These are phyloP conservation scores for Phylloscopus whistleri DNA, from an alignment of 2,113 vertebrate species.

Conservation along the genomic window DNA sequence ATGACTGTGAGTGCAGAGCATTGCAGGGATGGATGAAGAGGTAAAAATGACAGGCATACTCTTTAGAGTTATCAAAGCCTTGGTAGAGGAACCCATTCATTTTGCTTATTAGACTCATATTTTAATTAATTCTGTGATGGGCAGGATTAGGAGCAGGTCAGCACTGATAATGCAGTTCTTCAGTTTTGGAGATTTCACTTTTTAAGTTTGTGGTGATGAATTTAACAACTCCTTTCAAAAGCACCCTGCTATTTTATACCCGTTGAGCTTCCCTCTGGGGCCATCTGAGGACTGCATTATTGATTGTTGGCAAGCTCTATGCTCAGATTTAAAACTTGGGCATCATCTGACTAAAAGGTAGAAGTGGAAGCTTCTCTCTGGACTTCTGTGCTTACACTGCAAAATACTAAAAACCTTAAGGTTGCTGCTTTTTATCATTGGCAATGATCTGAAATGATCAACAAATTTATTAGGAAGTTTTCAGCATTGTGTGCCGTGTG, in stretches of 20 bases:
- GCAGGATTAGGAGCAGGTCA: not conserved
- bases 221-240: not conserved
- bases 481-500: not conserved
- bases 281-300: not conserved
- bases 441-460: not conserved
- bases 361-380: not conserved
- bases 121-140: not conserved
- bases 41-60: not conserved
- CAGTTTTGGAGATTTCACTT: not conserved
- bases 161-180: not conserved
- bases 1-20: not conserved
- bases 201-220: not conserved
- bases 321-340: constrained; percentile 11
- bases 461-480: not conserved
- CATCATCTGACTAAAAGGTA: constrained; percentile 6
- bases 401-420: not conserved
- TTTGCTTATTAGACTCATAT: not conserved
- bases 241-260: not conserved
- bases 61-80: not conserved
- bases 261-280: not conserved
- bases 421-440: not conserved
- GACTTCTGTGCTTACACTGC: not conserved
- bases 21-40: not conserved
- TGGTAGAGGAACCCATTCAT: not conserved
- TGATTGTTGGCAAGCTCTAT: constrained; percentile 1